phyloP scores from a whole-genome alignment of 1,140 invertebrate genomes.

The Meloidogyne hapla region DNA sequence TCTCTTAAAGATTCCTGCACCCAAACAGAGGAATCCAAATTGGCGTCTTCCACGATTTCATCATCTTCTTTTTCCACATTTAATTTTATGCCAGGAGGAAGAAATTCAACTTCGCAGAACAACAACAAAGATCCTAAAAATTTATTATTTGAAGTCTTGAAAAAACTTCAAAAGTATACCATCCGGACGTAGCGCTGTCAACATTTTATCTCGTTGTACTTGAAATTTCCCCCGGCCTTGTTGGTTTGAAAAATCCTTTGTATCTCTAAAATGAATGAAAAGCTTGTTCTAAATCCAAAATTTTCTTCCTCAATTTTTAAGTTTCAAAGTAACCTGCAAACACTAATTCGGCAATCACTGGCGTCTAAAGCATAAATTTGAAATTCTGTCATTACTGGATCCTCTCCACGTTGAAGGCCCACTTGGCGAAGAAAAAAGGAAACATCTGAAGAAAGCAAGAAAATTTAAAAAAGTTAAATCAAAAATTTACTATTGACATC shows the following conservation, averaged over 20 bases:
- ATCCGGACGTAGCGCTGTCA: constrained; percentile 48
- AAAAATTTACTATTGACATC: constrained; percentile 37
- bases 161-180: constrained; percentile 32
- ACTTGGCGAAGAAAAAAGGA: constrained; percentile 63
- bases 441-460: constrained; percentile 34
- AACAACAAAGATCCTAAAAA: constrained; percentile 44
- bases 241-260: constrained; percentile 63
- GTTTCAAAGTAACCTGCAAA: constrained; percentile 39
- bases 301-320: not conserved
- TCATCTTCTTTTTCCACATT: constrained; percentile 58
- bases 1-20: constrained; percentile 41
- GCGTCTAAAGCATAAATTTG: constrained; percentile 60
- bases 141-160: not conserved
- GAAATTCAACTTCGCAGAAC: constrained; percentile 59
- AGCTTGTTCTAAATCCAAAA: not conserved
- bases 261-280: constrained; percentile 42
- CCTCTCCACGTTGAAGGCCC: constrained; percentile 54
- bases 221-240: constrained; percentile 62
- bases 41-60: constrained; percentile 43
- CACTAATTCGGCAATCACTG: constrained; percentile 46
- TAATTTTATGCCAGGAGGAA: constrained; percentile 56
- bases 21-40: constrained; percentile 31
- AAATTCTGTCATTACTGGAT: constrained; percentile 62
- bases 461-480: not conserved
- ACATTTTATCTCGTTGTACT: constrained; percentile 43